Percentiles rank a stretch among this genome's conserved stretches.
phyloP scores from a whole-genome alignment of 2,113 vertebrate genomes.

The Montifringilla adamsi region DNA sequence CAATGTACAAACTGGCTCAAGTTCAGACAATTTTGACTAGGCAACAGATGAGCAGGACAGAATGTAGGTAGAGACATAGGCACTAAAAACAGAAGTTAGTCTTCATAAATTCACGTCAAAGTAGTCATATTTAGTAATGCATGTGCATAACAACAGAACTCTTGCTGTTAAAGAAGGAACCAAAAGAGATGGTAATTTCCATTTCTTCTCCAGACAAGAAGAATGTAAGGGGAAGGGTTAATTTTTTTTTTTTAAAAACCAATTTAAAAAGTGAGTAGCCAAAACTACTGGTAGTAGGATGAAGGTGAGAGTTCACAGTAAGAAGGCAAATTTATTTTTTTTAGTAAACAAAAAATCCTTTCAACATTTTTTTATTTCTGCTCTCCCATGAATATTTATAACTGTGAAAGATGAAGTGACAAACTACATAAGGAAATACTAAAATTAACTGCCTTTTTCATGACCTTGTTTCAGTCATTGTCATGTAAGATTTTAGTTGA shows the following conservation, averaged over 20 bases:
- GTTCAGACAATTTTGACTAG: not conserved
- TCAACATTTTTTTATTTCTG: not conserved
- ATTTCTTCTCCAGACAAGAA: not conserved
- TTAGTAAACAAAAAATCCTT: not conserved
- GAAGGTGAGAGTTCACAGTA: not conserved
- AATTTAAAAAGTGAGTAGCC: not conserved
- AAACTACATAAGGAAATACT: not conserved
- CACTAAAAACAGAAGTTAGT: not conserved
- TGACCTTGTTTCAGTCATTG: not conserved
- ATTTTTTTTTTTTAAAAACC: too few species aligned
- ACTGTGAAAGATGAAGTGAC: not conserved
- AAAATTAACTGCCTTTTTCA: conserved; percentile 16
- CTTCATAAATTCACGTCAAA: not conserved
- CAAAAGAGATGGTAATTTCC: not conserved
- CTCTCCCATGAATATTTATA: not conserved
- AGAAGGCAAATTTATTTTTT: not conserved
- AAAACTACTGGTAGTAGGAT: not conserved
- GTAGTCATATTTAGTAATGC: not conserved
- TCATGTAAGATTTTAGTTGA: not conserved
- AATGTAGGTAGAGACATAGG: not conserved
- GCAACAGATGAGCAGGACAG: not conserved
- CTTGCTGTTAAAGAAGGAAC: not conserved
- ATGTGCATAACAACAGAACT: not conserved
- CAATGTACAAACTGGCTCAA: not conserved
- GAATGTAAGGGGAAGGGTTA: not conserved